phyloP scores from a whole-genome alignment of 30 jellyfish, hydroid and myxozoan genomes.

The Chironex yamaguchii region DNA sequence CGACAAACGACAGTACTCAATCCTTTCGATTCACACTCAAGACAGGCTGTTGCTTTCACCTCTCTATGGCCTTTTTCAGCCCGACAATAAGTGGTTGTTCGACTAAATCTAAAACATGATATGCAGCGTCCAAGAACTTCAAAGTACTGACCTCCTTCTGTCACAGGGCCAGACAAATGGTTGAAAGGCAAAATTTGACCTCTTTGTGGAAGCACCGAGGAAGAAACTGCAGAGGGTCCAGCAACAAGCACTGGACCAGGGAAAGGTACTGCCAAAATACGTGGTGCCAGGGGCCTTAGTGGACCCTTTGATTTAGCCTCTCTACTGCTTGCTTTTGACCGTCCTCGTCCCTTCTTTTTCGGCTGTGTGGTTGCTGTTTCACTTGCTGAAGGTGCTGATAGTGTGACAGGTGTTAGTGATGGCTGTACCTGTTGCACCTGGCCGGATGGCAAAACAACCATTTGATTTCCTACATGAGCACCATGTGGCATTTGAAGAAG shows the following conservation, averaged over 20 bases:
- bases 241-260: constrained; percentile 69
- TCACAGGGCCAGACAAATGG: constrained; percentile 47
- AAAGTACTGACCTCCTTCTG: constrained; percentile 91
- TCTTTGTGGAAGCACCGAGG: constrained; percentile 49
- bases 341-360: constrained; percentile 30
- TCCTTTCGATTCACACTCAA: constrained; percentile 91
- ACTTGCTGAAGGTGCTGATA: neutral
- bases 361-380: neutral
- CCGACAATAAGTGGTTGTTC: constrained; percentile 98
- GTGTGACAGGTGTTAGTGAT: constrained; percentile 6
- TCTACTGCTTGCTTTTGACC: constrained; percentile 11
- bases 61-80: constrained; percentile 97
- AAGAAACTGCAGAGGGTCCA: neutral
- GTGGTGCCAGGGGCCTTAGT: constrained; percentile 84
- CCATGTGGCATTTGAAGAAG: neutral
- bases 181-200: constrained; percentile 41
- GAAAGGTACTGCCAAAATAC: constrained; percentile 81
- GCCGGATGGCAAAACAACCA: neutral
- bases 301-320: constrained; percentile 31
- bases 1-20: constrained; percentile 96
- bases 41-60: constrained; percentile 95
- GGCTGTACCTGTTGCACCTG: constrained; percentile 26
- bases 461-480: neutral
- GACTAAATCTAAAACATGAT: constrained; percentile 95
- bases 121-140: constrained; percentile 97